Percentiles rank a stretch among this genome's conserved stretches.
Evolutionary conservation across 2,113 vertebrate species (phyloP).

Genomic region (Crotalus helleri): DNA sequence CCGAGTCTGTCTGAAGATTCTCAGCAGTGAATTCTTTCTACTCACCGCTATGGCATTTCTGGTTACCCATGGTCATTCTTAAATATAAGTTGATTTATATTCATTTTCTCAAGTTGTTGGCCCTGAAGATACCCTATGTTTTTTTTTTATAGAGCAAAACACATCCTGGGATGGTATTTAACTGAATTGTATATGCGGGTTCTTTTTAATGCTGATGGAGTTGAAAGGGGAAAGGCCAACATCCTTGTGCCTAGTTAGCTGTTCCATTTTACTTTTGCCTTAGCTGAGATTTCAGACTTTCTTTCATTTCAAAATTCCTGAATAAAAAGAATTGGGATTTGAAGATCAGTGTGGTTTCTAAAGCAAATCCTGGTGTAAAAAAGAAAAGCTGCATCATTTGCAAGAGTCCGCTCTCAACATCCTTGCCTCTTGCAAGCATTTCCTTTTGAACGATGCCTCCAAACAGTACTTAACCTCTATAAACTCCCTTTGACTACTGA

Average conservation of each 20-base stretch:
- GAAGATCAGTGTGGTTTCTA: constrained; percentile 15
- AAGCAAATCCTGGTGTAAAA: constrained; percentile 31
- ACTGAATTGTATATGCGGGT: not conserved
- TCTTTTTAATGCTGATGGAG: not conserved
- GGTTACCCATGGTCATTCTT: not conserved
- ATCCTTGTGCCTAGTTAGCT: not conserved
- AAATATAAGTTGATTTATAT: not conserved
- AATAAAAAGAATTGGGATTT: fast-evolving
- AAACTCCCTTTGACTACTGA: constrained; percentile 14
- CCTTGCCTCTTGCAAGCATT: constrained; percentile 29
- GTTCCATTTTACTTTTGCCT: not conserved
- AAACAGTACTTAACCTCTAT: constrained; percentile 30
- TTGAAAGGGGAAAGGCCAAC: not conserved
- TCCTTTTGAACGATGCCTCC: constrained; percentile 5
- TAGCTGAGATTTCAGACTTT: not conserved
- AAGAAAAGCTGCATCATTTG: constrained; percentile 20
- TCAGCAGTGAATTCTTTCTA: not conserved
- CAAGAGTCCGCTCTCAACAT: not conserved
- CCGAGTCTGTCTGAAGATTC: not conserved
- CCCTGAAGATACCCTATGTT: not conserved
- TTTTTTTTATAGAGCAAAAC: not conserved
- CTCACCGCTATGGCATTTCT: not conserved
- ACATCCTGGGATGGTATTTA: not conserved
- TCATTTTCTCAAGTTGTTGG: not conserved
- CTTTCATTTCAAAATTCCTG: not conserved